These are phyloP conservation scores for Pseudois nayaur DNA, from an alignment of 2,113 vertebrate genomes.

Conservation along the genomic window DNA sequence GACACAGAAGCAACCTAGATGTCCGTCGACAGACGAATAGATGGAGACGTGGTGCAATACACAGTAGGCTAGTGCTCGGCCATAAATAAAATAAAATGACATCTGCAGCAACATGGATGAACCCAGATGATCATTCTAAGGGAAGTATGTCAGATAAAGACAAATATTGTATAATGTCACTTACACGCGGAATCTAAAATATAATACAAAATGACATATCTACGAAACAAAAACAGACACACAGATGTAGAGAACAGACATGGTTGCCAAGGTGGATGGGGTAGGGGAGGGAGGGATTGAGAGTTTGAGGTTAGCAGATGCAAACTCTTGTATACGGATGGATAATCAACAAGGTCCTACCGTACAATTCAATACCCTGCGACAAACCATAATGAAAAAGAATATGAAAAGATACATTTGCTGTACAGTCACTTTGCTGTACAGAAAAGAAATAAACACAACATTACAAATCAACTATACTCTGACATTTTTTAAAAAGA, in stretches of 20 bases:
- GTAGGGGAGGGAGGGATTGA: neutral
- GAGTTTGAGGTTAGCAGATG: neutral
- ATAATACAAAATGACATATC: neutral
- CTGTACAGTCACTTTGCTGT: neutral
- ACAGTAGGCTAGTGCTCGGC: neutral
- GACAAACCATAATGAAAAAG: neutral
- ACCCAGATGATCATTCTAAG: neutral
- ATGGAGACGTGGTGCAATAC: neutral
- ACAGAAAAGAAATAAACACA: neutral
- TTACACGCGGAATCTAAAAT: neutral
- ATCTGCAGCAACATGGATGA: neutral
- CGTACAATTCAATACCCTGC: neutral
- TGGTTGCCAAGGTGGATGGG: neutral
- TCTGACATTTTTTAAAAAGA: neutral
- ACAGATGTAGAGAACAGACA: neutral
- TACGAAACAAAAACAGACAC: neutral
- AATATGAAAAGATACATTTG: neutral
- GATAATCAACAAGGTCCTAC: neutral
- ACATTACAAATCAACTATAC: neutral
- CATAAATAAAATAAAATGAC: neutral
- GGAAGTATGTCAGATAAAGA: neutral
- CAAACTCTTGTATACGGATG: neutral
- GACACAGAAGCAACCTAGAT: neutral
- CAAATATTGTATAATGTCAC: neutral
- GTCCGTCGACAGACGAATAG: neutral